Conservation (phyloP, 1,140 invertebrate genomes). For the Kradibia gibbosae region DNA sequence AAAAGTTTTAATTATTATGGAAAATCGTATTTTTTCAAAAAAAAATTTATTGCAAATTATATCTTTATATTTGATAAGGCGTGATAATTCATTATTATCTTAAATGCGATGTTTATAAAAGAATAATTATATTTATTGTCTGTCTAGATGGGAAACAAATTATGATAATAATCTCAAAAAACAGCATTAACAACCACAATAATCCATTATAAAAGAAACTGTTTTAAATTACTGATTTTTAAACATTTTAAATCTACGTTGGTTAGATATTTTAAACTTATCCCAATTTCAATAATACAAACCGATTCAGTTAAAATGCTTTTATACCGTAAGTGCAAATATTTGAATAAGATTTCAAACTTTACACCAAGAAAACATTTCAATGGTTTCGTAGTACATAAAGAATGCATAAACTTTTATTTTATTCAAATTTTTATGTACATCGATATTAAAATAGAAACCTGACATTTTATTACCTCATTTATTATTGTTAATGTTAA, state of each 20-base stretch:
- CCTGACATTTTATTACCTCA: not conserved
- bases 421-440: not conserved
- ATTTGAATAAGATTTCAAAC: too few relatives aligned
- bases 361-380: too few relatives aligned
- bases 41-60: conserved; percentile 2
- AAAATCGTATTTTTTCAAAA: conserved; percentile 9
- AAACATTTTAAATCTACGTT: too few relatives aligned
- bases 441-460: not conserved
- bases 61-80: conserved; percentile 6
- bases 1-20: conserved; percentile 10
- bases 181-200: too few relatives aligned
- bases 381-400: not conserved
- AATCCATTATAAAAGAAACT: too few relatives aligned
- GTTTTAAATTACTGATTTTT: too few relatives aligned
- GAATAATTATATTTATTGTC: not conserved
- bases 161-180: not conserved
- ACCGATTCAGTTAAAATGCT: too few relatives aligned
- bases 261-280: too few relatives aligned
- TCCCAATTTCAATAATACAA: too few relatives aligned
- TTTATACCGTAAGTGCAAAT: too few relatives aligned
- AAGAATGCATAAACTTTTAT: not conserved
- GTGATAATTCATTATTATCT: conserved; percentile 8
- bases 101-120: not conserved
- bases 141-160: not conserved
- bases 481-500: not conserved